phyloP scores from a whole-genome alignment of 2,797 vertebrate genomes.

The Pipistrellus pygmaeus region DNA sequence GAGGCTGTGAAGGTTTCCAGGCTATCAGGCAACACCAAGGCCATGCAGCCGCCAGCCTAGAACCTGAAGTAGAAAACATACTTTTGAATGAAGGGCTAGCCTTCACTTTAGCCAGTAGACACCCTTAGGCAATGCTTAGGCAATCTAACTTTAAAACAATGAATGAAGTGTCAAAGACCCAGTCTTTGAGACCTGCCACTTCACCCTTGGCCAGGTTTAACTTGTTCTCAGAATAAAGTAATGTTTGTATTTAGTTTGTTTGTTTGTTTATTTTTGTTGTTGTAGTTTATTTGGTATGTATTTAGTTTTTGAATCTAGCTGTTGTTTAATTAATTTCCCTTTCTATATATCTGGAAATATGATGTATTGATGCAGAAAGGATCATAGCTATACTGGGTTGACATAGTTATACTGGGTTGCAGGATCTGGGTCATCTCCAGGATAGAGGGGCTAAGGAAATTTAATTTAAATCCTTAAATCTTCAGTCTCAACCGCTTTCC shows the following conservation, averaged over 20 bases:
- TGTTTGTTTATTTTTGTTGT: too few relatives aligned
- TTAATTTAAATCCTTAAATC: not conserved
- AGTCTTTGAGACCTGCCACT: not conserved
- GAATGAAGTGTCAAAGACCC: not conserved
- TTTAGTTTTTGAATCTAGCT: not conserved
- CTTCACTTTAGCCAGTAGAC: not conserved
- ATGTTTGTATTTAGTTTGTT: not conserved
- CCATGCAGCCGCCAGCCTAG: not conserved
- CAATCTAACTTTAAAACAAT: not conserved
- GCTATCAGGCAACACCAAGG: not conserved
- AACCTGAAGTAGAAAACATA: not conserved
- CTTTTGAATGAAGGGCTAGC: not conserved
- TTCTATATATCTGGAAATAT: not conserved
- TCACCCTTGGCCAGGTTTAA: not conserved
- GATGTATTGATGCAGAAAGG: too few relatives aligned
- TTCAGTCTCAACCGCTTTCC: not conserved
- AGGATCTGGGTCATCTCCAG: not conserved
- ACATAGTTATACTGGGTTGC: not conserved
- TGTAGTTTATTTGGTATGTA: not conserved
- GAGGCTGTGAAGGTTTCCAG: not conserved
- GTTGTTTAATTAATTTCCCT: slow-evolving; percentile 1
- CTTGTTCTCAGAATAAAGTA: not conserved
- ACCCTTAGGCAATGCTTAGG: not conserved
- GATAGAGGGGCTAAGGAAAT: not conserved
- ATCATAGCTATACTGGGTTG: not conserved